Conservation (phyloP, 1,140 invertebrate genomes). For the Halesus radiatus region DNA sequence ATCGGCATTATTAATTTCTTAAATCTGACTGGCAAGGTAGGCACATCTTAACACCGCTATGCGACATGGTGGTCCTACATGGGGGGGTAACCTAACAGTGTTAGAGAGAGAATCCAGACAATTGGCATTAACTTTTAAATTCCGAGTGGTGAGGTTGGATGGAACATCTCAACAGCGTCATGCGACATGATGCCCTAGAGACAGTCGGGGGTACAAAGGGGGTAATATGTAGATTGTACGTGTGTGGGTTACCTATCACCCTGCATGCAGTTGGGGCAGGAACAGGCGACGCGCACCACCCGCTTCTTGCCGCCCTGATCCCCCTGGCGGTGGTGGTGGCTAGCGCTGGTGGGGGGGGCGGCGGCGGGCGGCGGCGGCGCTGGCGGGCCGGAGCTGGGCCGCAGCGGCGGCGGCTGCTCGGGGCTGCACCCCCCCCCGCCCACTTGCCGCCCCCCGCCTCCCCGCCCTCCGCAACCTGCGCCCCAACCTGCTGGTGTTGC, state of each 20-base stretch:
- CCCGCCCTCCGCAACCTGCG: conserved; percentile 57
- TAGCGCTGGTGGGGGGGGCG: conserved; percentile 54
- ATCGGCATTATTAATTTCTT: too few species aligned
- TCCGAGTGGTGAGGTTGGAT: too few species aligned
- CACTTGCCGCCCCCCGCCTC: conserved; percentile 61
- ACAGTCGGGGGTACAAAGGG: too few species aligned
- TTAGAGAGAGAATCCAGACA: too few species aligned
- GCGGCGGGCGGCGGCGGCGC: conserved; percentile 59
- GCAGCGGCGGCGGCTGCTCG: conserved; percentile 33
- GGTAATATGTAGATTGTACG: too few species aligned
- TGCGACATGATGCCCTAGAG: too few species aligned
- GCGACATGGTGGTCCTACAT: too few species aligned
- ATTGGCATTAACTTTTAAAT: too few species aligned
- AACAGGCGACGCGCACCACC: conserved; percentile 90
- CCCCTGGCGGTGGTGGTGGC: conserved; percentile 55
- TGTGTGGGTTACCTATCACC: conserved; percentile 77
- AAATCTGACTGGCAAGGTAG: too few species aligned
- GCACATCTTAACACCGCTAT: too few species aligned
- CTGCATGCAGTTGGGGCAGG: conserved; percentile 95
- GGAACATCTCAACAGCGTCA: too few species aligned
- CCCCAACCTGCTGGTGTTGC: conserved; percentile 74
- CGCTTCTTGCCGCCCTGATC: conserved; percentile 59
- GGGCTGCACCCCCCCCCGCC: conserved; percentile 59
- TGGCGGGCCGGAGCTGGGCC: conserved; percentile 54
- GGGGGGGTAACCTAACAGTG: too few species aligned